A percentile compares a stretch with the other conserved stretches of the same genome.
phyloP scores from a whole-genome alignment of 2,113 vertebrate species.

The Callopanchax toddi region DNA sequence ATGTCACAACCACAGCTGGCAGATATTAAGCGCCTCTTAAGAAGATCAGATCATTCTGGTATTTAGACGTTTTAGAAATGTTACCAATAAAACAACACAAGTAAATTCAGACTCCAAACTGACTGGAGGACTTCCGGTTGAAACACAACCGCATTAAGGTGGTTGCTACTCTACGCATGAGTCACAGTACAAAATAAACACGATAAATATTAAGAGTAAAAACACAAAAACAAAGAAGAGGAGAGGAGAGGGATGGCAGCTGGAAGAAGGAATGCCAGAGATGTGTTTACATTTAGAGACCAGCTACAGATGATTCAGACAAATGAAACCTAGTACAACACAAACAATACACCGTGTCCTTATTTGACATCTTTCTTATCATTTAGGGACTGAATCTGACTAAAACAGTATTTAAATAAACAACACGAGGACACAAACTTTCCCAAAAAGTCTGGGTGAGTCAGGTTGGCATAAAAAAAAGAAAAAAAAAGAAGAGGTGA shows the following conservation, averaged over 20 bases:
- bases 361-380: not conserved
- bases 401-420: not conserved
- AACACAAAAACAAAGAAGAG: not conserved
- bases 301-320: constrained; percentile 9
- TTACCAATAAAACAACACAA: constrained; percentile 14
- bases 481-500: too few species aligned
- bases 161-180: constrained; percentile 11
- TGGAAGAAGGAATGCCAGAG: constrained; percentile 16
- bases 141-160: constrained; percentile 19
- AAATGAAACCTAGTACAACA: constrained; percentile 8
- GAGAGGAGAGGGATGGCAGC: not conserved
- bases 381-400: not conserved
- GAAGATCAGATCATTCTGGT: not conserved
- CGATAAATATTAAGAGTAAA: constrained; percentile 5
- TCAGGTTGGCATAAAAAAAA: too few species aligned
- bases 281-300: constrained; percentile 6
- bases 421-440: not conserved
- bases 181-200: not conserved
- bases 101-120: constrained; percentile 30
- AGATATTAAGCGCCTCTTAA: not conserved
- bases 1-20: too few species aligned
- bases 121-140: constrained; percentile 19
- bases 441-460: too few species aligned
- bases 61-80: too few species aligned
- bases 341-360: not conserved